Conservation (phyloP, 2,113 vertebrate species). For the Lophotis ruficrista region DNA sequence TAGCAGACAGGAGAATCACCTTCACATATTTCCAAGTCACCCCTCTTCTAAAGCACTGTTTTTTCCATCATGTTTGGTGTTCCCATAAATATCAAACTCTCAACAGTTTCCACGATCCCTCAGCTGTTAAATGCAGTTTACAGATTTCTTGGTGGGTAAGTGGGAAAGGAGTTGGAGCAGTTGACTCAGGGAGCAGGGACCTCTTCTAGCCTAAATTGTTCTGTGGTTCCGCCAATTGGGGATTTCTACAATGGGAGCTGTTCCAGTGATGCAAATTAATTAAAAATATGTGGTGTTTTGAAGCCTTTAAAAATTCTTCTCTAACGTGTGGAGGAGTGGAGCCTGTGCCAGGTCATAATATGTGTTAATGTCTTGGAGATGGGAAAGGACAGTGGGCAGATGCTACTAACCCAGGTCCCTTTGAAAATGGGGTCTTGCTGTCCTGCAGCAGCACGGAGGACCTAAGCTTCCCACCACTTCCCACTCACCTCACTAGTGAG, state of each 20-base stretch:
- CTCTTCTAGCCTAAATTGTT: background rate
- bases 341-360: background rate
- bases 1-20: background rate
- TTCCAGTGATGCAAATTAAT: background rate
- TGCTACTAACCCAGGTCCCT: background rate
- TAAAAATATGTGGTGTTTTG: background rate
- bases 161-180: background rate
- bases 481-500: background rate
- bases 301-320: background rate
- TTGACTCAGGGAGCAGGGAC: background rate
- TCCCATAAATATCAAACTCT: background rate
- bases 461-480: background rate
- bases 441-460: background rate
- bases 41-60: background rate
- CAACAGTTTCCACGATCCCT: background rate
- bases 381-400: background rate
- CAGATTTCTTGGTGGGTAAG: background rate
- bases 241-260: background rate
- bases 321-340: background rate
- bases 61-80: background rate
- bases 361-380: background rate
- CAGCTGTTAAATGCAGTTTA: background rate
- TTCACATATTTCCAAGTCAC: background rate
- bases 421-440: background rate
- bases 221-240: background rate